Evolutionary conservation across 2,797 vertebrate genomes (phyloP).

Genomic region (Meriones psammophilus): DNA sequence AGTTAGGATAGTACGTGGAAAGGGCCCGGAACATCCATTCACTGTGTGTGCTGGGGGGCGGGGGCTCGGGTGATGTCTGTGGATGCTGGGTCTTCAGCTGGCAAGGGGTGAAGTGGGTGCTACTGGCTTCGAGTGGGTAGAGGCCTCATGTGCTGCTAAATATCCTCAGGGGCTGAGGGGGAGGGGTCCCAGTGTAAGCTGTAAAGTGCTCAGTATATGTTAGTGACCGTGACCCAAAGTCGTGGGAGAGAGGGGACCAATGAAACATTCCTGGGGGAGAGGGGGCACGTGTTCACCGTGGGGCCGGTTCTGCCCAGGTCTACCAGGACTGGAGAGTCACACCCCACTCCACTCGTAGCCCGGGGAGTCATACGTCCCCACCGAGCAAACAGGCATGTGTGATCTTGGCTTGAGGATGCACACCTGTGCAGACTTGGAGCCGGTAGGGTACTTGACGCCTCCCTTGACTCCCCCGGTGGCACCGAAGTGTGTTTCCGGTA

Average conservation of each 20-base stretch:
- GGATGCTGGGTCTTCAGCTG: background rate
- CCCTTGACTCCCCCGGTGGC: background rate
- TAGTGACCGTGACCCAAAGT: background rate
- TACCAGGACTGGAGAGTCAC: background rate
- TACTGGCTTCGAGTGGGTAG: background rate
- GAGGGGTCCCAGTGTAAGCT: background rate
- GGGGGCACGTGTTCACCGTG: background rate
- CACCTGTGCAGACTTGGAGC: background rate
- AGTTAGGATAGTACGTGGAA: too few species aligned
- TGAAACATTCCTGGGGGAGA: background rate
- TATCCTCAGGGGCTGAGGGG: accelerated
- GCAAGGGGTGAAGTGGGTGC: background rate
- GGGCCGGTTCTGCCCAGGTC: background rate
- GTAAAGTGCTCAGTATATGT: accelerated
- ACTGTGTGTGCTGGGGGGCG: background rate
- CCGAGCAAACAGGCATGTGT: conserved; percentile 33
- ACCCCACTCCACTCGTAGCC: background rate
- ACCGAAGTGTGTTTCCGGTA: background rate
- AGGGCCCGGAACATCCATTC: background rate
- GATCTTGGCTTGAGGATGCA: background rate
- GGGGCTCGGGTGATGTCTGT: background rate
- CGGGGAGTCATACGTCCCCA: background rate
- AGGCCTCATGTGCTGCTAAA: background rate
- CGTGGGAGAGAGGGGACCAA: background rate
- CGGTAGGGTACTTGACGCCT: background rate